Conservation (phyloP, 2,888 invertebrate genomes). For the Tortricodes alternella region DNA sequence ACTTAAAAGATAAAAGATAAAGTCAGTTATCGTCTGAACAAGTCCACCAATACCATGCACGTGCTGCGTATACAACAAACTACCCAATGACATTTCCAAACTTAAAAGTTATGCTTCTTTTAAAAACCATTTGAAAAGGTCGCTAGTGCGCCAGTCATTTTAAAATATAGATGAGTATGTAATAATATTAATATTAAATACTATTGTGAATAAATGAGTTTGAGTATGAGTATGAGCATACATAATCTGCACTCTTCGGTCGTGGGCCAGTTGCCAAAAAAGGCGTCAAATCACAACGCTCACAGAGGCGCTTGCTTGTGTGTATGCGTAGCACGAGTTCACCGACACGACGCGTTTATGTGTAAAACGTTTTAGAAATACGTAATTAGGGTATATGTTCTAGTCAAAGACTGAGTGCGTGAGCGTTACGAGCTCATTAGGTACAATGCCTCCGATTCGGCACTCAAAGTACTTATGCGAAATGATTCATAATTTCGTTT, state of each 20-base stretch:
- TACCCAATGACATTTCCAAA: too few relatives aligned
- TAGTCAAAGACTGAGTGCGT: neutral
- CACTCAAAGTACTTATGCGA: neutral
- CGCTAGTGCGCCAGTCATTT: too few relatives aligned
- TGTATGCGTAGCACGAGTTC: constrained; percentile 43
- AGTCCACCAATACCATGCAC: too few relatives aligned
- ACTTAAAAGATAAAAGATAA: too few relatives aligned
- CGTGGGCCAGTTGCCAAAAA: constrained; percentile 51
- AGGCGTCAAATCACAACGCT: constrained; percentile 45
- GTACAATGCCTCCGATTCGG: neutral
- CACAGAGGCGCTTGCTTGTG: constrained; percentile 30
- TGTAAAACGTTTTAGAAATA: constrained; percentile 5
- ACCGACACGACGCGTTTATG: constrained; percentile 33
- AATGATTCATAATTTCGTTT: neutral
- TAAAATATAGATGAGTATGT: too few relatives aligned
- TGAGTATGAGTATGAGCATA: too few relatives aligned
- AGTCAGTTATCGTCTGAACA: too few relatives aligned
- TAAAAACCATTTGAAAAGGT: too few relatives aligned
- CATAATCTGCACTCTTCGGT: constrained; percentile 53
- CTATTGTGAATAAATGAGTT: too few relatives aligned
- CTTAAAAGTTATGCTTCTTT: too few relatives aligned
- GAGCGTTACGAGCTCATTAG: neutral
- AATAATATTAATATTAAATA: too few relatives aligned
- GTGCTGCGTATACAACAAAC: too few relatives aligned
- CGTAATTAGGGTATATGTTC: constrained; percentile 2